Base-by-base conservation (phyloP, 2,888 invertebrate species). In the Apamea anceps region DNA sequence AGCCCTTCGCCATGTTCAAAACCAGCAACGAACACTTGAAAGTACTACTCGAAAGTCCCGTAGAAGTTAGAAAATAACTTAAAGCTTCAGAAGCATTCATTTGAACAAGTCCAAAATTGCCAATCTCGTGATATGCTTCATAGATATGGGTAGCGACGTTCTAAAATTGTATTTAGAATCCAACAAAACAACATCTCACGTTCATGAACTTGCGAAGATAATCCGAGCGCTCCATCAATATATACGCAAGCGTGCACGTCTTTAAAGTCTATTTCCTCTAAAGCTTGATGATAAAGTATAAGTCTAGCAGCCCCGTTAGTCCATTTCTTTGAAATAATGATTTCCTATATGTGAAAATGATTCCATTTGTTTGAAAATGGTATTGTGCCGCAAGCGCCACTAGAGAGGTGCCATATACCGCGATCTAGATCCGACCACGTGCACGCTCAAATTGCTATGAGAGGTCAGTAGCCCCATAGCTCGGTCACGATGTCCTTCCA, bases 401-500 rank as follows among this genome's bases (percentile, higher is more conserved):
- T 73, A 75, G 76, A 81, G 77, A 85, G 87, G 84, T 86, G 82
- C 86, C 81, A 85, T 86, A 87, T 86, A 89, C 85, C 85, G 88
- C 89, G 91, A 92, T 93, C 92, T 91, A 92, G 91, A 93, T 93
- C 90, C 81, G 81, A 91, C 91, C 93, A 93, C 92, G 94, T 93
- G 94, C 92, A 93, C 89, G 91, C 88, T 93, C 90, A 91, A 93
- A 94, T 92, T 91, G 90, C 91, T 92, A 88, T 87, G 90, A 93
- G 93, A 95, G 96, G 95, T 96, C 95, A 96, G 91, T 96, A 93
- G 93, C 96, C 96, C 91, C 94, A 87, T 86, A 89, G 93, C 90
- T 91, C 93, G 92, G 94, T 94, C 95, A 95, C 95, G 94, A 95
- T 94, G 94, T 95, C 95, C 94, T 96, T 94, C 92, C 88, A 91